phyloP scores from a whole-genome alignment of 2,888 invertebrate genomes.

The Clepsis dumicolana region DNA sequence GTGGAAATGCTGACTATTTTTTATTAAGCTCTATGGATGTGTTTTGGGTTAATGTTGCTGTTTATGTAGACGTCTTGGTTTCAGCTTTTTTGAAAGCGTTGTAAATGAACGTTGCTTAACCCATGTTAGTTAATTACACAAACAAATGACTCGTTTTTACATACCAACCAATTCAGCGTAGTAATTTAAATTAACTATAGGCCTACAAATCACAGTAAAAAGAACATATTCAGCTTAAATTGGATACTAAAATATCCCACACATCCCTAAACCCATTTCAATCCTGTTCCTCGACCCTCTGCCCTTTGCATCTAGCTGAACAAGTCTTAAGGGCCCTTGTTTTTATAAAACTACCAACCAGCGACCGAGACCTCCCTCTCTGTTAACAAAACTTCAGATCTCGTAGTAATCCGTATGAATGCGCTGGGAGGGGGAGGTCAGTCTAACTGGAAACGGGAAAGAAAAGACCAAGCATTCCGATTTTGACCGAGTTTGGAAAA shows the following conservation, averaged over 20 bases:
- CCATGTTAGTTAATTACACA: too few relatives aligned
- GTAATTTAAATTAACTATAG: neutral
- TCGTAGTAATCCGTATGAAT: neutral
- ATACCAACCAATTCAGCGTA: too few relatives aligned
- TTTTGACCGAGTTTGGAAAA: conserved; percentile 6
- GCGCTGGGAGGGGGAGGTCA: neutral
- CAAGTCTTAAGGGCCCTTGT: conserved; percentile 7
- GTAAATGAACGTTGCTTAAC: too few relatives aligned
- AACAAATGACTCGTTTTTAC: too few relatives aligned
- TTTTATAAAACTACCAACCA: conserved; percentile 17
- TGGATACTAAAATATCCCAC: neutral
- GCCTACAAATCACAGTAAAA: neutral
- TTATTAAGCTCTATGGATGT: conserved; percentile 1
- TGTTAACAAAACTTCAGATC: neutral
- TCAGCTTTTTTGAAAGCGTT: neutral
- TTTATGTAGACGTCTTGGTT: neutral
- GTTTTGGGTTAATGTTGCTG: neutral
- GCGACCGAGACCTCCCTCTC: neutral
- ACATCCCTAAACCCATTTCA: neutral
- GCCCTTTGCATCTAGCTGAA: conserved; percentile 17
- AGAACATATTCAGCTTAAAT: neutral
- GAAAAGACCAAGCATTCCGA: neutral
- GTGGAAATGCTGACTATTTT: conserved; percentile 24
- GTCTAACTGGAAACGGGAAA: neutral
- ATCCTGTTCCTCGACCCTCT: conserved; percentile 14